phyloP scores from a whole-genome alignment of 2,888 invertebrate genomes.

The Acanthosepion esculentum region DNA sequence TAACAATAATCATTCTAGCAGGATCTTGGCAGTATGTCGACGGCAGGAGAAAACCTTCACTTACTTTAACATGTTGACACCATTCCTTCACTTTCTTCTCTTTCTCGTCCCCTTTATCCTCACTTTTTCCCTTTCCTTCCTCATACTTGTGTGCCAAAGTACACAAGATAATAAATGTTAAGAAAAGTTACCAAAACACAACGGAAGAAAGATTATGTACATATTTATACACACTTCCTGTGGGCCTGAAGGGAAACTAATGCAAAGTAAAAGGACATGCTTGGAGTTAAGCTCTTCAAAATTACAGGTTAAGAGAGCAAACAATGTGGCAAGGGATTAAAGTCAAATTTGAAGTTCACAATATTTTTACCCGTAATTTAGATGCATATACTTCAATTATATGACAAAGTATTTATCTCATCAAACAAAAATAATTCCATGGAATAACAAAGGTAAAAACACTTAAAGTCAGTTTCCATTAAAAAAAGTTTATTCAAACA shows the following conservation, averaged over 20 bases:
- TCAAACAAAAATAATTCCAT: too few species aligned
- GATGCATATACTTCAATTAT: too few species aligned
- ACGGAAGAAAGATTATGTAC: neutral
- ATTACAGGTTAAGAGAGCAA: neutral
- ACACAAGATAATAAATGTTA: conserved; percentile 15
- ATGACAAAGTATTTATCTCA: too few species aligned
- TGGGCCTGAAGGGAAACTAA: neutral
- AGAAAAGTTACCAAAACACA: neutral
- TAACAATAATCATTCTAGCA: conserved; percentile 39
- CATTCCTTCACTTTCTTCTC: conserved; percentile 62
- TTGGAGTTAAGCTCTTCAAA: neutral
- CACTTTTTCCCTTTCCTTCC: conserved; percentile 54
- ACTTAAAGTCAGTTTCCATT: too few species aligned
- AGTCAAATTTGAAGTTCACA: too few species aligned
- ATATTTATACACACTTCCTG: too few species aligned
- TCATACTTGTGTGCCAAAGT: conserved; percentile 47
- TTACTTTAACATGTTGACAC: conserved; percentile 70
- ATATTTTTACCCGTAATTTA: too few species aligned
- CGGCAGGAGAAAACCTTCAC: conserved; percentile 51
- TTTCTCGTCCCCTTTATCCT: conserved; percentile 54
- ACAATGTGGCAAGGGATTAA: neutral
- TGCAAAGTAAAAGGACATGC: neutral
- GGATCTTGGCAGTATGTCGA: conserved; percentile 46
- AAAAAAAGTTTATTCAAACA: too few species aligned
- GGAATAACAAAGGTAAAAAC: too few species aligned